These are phyloP conservation scores for Brachystomella parvula DNA, from an alignment of 1,140 invertebrate genomes.

Conservation along the genomic window DNA sequence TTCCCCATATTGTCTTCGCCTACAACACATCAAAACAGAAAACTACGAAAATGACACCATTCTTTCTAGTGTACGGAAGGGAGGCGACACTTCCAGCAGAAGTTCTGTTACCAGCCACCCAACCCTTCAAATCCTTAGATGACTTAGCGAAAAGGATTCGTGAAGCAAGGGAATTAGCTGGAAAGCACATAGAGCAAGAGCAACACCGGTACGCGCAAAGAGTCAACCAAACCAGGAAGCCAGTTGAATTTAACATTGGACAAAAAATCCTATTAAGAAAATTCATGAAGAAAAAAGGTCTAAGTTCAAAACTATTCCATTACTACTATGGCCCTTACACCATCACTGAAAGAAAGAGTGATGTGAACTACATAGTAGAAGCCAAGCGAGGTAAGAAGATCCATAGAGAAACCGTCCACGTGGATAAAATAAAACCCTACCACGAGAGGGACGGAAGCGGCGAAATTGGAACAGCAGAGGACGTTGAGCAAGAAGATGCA, in stretches of 20 bases:
- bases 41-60: conserved; percentile 31
- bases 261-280: neutral
- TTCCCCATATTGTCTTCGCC: conserved; percentile 39
- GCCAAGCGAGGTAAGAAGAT: neutral
- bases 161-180: neutral
- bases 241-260: neutral
- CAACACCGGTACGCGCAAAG: neutral
- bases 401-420: neutral
- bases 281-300: too few relatives aligned
- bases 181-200: neutral
- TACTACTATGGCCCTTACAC: neutral
- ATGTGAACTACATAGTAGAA: neutral
- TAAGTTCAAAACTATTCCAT: neutral
- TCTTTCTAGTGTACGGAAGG: conserved; percentile 37
- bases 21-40: conserved; percentile 36
- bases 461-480: neutral
- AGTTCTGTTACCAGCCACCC: conserved; percentile 7
- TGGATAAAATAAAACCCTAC: neutral
- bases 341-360: neutral
- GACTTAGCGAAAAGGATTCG: neutral
- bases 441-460: neutral
- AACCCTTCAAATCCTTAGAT: neutral
- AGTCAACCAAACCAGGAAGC: neutral
- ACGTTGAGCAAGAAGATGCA: neutral
- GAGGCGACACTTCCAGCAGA: conserved; percentile 30